phyloP scores from a whole-genome alignment of 2,888 invertebrate species.

The Caenorhabditis doughertyi region DNA sequence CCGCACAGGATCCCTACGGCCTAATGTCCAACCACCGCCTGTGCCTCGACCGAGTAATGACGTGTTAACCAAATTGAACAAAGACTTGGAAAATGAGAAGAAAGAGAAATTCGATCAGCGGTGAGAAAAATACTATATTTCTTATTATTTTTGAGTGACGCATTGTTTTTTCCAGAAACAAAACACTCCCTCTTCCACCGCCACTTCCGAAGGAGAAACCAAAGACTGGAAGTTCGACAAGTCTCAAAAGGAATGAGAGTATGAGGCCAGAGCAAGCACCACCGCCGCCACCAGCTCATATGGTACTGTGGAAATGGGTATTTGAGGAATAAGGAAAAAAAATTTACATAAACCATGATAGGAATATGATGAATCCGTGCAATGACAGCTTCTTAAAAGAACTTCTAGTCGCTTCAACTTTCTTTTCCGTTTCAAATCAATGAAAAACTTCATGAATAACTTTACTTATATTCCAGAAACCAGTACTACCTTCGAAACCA shows the following conservation, averaged over 20 bases:
- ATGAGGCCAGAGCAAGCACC: conserved; percentile 68
- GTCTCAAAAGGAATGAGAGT: conserved; percentile 57
- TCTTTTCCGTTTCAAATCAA: too few species aligned
- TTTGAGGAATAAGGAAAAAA: too few species aligned
- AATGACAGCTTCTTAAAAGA: too few species aligned
- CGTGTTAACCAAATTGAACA: conserved; percentile 49
- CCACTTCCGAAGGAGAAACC: conserved; percentile 49
- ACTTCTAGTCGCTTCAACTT: too few species aligned
- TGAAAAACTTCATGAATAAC: too few species aligned
- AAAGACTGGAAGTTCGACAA: conserved; percentile 34
- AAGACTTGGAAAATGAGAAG: conserved; percentile 52
- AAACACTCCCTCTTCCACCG: conserved; percentile 38
- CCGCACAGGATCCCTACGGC: conserved; percentile 51
- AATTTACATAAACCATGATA: neutral
- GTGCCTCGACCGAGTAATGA: conserved; percentile 58
- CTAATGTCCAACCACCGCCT: conserved; percentile 58
- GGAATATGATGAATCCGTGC: conserved; percentile 9
- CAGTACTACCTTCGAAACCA: conserved; percentile 57
- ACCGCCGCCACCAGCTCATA: conserved; percentile 66
- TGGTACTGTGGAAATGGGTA: too few species aligned
- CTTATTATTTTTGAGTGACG: neutral
- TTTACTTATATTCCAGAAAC: conserved; percentile 44
- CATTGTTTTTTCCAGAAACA: conserved; percentile 29
- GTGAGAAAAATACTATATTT: conserved; percentile 6
- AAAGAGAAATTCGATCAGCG: conserved; percentile 36